These are phyloP conservation scores for Nebria salina DNA, from an alignment of 2,888 invertebrate genomes.

Conservation along the genomic window DNA sequence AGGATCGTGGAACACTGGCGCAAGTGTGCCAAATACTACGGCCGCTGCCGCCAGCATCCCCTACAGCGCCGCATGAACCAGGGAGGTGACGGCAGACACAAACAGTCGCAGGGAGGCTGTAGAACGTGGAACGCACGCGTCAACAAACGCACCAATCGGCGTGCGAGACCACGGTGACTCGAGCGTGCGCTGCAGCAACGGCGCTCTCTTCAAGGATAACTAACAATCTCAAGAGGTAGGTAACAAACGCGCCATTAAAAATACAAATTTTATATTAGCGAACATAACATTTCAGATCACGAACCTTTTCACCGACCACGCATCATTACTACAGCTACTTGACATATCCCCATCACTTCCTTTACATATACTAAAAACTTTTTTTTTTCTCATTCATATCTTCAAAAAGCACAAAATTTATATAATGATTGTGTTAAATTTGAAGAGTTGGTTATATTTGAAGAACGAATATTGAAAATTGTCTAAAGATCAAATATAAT, in stretches of 20 bases:
- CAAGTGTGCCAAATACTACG: not conserved
- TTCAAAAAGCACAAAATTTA: too few species aligned
- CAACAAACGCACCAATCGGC: constrained; percentile 14
- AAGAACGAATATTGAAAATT: too few species aligned
- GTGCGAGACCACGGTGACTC: not conserved
- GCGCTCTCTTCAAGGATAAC: constrained; percentile 18
- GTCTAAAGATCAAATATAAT: too few species aligned
- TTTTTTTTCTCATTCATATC: too few species aligned
- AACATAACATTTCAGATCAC: not conserved
- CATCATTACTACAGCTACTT: not conserved
- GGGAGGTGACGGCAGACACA: constrained; percentile 6
- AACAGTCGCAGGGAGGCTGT: constrained; percentile 5
- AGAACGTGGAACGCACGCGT: constrained; percentile 13
- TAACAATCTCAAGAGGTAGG: not conserved
- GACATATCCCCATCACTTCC: not conserved
- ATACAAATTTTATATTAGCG: not conserved
- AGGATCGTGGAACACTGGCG: not conserved
- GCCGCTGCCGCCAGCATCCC: constrained; percentile 4
- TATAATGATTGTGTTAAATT: too few species aligned
- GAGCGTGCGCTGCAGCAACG: constrained; percentile 4
- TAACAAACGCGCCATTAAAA: not conserved
- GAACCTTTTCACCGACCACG: not conserved
- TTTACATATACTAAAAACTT: too few species aligned
- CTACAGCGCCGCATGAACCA: constrained; percentile 8
- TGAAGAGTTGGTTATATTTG: too few species aligned